Conservation (phyloP, 2,888 invertebrate species). For the Cryptocheilus praepositus region DNA sequence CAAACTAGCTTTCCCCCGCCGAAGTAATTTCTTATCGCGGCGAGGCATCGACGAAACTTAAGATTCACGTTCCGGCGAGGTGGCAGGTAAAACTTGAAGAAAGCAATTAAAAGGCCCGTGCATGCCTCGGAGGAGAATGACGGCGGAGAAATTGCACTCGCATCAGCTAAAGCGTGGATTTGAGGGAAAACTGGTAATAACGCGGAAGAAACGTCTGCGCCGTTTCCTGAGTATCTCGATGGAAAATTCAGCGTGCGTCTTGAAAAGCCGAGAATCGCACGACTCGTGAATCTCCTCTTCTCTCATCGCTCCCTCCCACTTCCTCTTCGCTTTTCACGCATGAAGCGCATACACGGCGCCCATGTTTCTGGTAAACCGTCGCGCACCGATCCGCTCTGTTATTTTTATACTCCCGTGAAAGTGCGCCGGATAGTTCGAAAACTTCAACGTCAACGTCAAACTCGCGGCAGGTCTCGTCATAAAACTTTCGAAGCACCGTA, state of each 20-base stretch:
- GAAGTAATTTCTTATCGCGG: neutral
- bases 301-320: neutral
- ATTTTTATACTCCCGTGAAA: neutral
- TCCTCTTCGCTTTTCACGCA: neutral
- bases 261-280: neutral
- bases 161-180: neutral
- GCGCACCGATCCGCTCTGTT: too few relatives aligned
- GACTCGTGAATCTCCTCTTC: neutral
- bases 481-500: slow-evolving; percentile 33
- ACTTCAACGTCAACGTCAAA: slow-evolving; percentile 9
- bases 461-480: slow-evolving; percentile 26
- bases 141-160: neutral
- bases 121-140: too few relatives aligned
- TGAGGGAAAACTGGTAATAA: too few relatives aligned
- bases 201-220: too few relatives aligned
- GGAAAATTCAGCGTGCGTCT: too few relatives aligned
- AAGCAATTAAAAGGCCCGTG: too few relatives aligned
- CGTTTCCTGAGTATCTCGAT: too few relatives aligned
- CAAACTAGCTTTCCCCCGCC: neutral
- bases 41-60: neutral
- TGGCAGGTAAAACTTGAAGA: too few relatives aligned
- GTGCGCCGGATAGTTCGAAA: neutral
- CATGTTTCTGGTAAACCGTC: too few relatives aligned
- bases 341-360: too few relatives aligned
- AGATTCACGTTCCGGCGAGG: too few relatives aligned